Conservation (phyloP, 2,888 invertebrate species). For the Griposia aprilina region DNA sequence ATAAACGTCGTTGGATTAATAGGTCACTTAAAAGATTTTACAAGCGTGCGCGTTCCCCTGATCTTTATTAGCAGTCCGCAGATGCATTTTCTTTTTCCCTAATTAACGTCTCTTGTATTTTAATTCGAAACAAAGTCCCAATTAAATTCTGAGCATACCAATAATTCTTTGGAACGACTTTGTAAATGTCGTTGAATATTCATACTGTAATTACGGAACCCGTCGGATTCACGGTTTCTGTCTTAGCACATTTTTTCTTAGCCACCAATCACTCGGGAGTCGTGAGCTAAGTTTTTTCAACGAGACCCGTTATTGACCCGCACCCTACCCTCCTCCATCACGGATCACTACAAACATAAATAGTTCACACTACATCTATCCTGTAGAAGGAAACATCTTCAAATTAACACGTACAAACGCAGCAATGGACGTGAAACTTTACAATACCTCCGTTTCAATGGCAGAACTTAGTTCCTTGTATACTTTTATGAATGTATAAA, state of each 20-base stretch:
- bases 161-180: conserved; percentile 41
- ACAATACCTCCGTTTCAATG: conserved; percentile 34
- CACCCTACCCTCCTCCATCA: conserved; percentile 71
- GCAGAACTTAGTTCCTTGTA: conserved; percentile 52
- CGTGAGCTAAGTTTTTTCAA: conserved; percentile 86
- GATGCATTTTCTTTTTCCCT: conserved; percentile 35
- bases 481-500: conserved; percentile 72
- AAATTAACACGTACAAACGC: conserved; percentile 43
- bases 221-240: conserved; percentile 51
- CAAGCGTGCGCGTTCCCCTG: conserved; percentile 1
- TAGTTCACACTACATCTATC: conserved; percentile 65
- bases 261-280: conserved; percentile 83
- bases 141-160: conserved; percentile 40
- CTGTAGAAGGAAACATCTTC: conserved; percentile 41
- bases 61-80: conserved; percentile 34
- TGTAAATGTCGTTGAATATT: conserved; percentile 41
- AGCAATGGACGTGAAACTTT: conserved; percentile 61
- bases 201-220: conserved; percentile 68
- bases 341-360: conserved; percentile 61
- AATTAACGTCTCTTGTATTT: conserved; percentile 39
- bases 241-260: conserved; percentile 79
- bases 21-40: conserved; percentile 4
- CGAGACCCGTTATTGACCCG: conserved; percentile 81
- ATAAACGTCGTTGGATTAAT: conserved; percentile 46
- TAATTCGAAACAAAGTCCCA: conserved; percentile 42